phyloP scores from a whole-genome alignment of 64 coral and sea anemone species.

The Actinia equina region DNA sequence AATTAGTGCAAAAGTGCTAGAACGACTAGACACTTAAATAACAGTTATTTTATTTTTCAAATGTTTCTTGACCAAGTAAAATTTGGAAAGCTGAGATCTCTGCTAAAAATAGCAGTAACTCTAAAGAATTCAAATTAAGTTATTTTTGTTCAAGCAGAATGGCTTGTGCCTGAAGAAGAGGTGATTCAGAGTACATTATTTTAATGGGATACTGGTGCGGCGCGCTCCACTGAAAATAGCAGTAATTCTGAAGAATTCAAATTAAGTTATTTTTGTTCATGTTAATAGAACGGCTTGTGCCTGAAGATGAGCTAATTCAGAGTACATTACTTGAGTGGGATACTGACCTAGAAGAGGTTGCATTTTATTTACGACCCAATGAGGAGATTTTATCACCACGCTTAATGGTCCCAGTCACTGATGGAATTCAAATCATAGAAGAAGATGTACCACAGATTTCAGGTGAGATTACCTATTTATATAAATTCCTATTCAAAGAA shows the following conservation, averaged over 20 bases:
- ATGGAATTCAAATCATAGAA: conserved; percentile 22
- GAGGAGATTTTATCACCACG: conserved; percentile 28
- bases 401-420: not conserved
- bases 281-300: conserved; percentile 68
- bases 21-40: no score
- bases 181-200: conserved; percentile 63
- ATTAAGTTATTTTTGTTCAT: not conserved
- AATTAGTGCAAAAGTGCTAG: no score
- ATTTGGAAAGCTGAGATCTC: no score
- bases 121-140: no score
- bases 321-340: conserved; percentile 78
- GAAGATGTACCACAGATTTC: conserved; percentile 24
- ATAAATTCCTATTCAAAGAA: no score
- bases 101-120: no score
- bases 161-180: conserved; percentile 77
- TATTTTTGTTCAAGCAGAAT: conserved; percentile 24
- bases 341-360: conserved; percentile 70
- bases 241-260: not conserved
- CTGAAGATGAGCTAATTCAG: conserved; percentile 69
- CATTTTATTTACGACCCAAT: conserved; percentile 57
- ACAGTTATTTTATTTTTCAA: no score
- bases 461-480: not conserved
- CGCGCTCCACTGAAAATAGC: not conserved
- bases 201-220: conserved; percentile 63
- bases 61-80: no score